Percentiles rank a stretch among this genome's conserved stretches.
phyloP scores from a whole-genome alignment of 1,140 invertebrate species.

The Caerostris darwini region DNA sequence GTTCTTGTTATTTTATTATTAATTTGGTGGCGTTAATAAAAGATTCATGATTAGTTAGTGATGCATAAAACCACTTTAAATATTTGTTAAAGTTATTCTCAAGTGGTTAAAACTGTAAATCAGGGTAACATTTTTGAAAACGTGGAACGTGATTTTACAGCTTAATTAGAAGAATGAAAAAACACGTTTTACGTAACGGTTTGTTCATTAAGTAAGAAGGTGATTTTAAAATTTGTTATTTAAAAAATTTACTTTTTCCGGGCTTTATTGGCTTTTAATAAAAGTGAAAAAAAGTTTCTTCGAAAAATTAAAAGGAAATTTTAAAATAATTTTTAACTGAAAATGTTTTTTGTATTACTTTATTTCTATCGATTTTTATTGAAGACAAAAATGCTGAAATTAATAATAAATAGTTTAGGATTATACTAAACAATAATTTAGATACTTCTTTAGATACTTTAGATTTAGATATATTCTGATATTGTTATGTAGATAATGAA shows the following conservation, averaged over 20 bases:
- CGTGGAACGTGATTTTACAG: neutral
- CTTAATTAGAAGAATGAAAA: neutral
- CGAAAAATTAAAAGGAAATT: neutral
- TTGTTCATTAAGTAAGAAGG: neutral
- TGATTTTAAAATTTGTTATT: neutral
- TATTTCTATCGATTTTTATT: too few relatives aligned
- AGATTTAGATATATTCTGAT: too few relatives aligned
- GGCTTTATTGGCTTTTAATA: neutral
- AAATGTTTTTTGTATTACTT: too few relatives aligned
- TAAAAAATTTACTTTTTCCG: neutral
- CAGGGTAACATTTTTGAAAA: neutral
- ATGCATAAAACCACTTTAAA: slow-evolving; percentile 14
- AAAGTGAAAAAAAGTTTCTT: neutral
- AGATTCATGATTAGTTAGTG: neutral
- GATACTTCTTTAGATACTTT: too few relatives aligned
- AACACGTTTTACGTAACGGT: neutral
- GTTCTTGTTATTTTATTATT: neutral
- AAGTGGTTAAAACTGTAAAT: neutral
- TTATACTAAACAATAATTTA: too few relatives aligned
- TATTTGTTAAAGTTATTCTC: neutral
- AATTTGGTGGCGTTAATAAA: neutral
- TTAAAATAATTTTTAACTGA: neutral
- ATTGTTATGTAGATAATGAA: too few relatives aligned
- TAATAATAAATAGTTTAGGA: too few relatives aligned
- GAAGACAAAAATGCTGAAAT: too few relatives aligned